Percentiles rank a stretch among this genome's conserved stretches.
Conservation (phyloP, 2,888 invertebrate genomes). For the Deilephila elpenor region DNA sequence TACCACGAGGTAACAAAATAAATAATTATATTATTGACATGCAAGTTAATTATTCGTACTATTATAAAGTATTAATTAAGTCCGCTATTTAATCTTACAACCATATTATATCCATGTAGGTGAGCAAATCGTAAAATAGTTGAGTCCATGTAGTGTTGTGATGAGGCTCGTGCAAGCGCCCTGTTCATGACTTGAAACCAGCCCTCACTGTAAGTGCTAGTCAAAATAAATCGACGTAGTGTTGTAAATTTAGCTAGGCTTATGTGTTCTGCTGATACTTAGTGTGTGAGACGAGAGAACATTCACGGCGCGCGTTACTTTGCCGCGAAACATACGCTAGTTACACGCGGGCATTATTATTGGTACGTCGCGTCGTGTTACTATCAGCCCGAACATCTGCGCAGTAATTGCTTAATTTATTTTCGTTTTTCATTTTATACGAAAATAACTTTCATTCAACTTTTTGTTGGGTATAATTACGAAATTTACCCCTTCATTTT, state of each 20-base stretch:
- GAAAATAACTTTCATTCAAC: background rate
- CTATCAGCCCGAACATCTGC: background rate
- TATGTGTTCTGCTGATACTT: constrained; percentile 60
- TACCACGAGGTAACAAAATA: constrained; percentile 16
- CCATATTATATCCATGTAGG: background rate
- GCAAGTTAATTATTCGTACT: background rate
- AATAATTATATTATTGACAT: background rate
- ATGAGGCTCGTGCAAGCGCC: background rate
- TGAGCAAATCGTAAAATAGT: background rate
- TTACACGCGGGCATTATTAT: constrained; percentile 25
- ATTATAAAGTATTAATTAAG: background rate
- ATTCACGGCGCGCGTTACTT: constrained; percentile 17
- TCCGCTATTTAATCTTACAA: background rate
- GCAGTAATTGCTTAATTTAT: background rate
- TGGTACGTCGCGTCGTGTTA: constrained; percentile 1
- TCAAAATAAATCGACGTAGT: constrained; percentile 71
- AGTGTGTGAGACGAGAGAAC: constrained; percentile 34
- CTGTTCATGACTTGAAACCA: constrained; percentile 46
- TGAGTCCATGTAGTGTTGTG: background rate
- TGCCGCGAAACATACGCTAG: constrained; percentile 22
- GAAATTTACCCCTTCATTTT: background rate
- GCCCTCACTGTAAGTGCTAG: constrained; percentile 67
- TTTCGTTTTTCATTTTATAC: background rate
- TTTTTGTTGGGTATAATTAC: background rate
- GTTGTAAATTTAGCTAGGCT: constrained; percentile 65